Evolutionary conservation across 2,888 invertebrate species (phyloP), one percentile per base, ranked within the genome.

Genomic region (Apotomis betuletana): DNA sequence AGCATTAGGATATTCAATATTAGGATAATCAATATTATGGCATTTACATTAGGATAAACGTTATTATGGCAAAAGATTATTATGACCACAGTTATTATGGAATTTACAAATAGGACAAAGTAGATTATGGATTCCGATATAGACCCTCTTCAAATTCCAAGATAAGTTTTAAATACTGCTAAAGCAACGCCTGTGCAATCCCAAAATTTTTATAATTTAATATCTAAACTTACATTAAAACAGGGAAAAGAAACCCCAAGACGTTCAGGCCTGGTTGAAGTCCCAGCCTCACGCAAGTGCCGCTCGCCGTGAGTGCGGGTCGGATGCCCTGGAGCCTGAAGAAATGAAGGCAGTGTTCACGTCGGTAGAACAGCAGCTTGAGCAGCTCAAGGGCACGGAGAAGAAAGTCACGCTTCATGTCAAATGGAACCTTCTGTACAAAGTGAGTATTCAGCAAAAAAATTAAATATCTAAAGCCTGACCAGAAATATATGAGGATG

Each of bases 341-440:
- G 94, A 95, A 71, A 85, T 95, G 78, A 85, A 84, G 65, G 81
- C 83, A 0, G 77, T 95, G 0, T 83, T 91, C 0, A 77, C 78
- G 0, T 77, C 85, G 0, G 75, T 94, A 12, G 87, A 90, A 55
- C 49, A 80, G 0, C 94, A 94, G 79, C 77, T 91, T 38, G 61
- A 65, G 0, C 74, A 78, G 0, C 75, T 89, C 0, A 75, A 77
- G 44, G 71, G 63, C 0, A 74, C 80, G 5, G 87, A 86, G 76
- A 95, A 95, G 80, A 94, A 90, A 57, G 93, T 96, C 57, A 94
- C 94, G 36, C 93, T 98, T 89, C 96, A 96, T 84, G 96, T 98
- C 57, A 97, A 97, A 82, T 97, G 98, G 74, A 95, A 95, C 82
- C 90, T 97, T 52, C 86, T 98, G 0, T 97, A 94, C 83, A 96